Base-by-base conservation (phyloP, 2,113 vertebrate genomes). In the Cairina moschata region DNA sequence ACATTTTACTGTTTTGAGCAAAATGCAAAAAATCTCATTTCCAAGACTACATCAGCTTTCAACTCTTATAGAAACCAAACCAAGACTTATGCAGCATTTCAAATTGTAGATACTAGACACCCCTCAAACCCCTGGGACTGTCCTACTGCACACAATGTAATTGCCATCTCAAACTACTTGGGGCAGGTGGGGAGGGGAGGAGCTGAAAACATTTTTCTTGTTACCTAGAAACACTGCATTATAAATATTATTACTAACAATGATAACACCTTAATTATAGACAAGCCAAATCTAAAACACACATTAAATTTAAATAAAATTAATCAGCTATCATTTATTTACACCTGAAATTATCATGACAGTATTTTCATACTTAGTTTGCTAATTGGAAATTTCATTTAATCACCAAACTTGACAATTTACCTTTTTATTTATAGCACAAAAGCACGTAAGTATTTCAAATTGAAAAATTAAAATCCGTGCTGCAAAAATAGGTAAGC, bases 41-140 rank as follows among this genome's bases (percentile, higher is more conserved):
- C 4, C 26, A 93, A 72, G 21, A 71, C 10, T 3, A n/a, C 8
- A 63, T 11, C 13, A 86, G 42, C 38, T 79, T 83, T 74, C 46
- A 81, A 55, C 22, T 66, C 22, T 40, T 29, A 18, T 0, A 73
- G 79, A 73, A 95, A 65, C 22, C 48, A 76, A 91, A 73, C 7
- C 7, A 26, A 40, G 17, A 46, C 16, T 67, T 31, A 67, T 2
- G 31, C 25, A 59, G n/a, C n/a, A 40, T n/a, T 83, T 38, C 52
- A 40, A 31, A 36, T 0, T 58, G 34, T 60, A 91, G 22, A 40
- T 4, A 25, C 8, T 8, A 12, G 1, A 28, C 0, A 58, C 2
- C 5, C 8, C 7, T 28, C 40, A 71, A 78, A 8, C 1, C 34
- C 25, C 17, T 18, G 8, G 8, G 32, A 38, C 3, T 87, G 44